Conservation (phyloP, 2,888 invertebrate genomes). For the Tromatobia lineatoria region DNA sequence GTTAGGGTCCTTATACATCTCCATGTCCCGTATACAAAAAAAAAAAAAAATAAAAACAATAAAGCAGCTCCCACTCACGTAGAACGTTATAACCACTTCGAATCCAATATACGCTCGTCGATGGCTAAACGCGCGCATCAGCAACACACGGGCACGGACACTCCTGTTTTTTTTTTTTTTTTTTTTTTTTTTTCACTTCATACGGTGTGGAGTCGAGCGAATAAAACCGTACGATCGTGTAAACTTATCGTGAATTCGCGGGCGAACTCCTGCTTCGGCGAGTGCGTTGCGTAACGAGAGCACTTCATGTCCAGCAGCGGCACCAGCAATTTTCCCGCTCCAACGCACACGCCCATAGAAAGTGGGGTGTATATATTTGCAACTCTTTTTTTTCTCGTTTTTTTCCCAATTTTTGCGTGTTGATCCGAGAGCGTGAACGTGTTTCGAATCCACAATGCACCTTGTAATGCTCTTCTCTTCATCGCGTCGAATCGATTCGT, state of each 20-base stretch:
- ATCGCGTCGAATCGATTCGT: constrained; percentile 57
- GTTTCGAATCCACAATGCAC: constrained; percentile 49
- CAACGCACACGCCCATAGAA: constrained; percentile 13
- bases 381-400: constrained; percentile 14
- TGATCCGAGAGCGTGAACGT: constrained; percentile 53
- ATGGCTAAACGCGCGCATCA: constrained; percentile 40
- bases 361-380: neutral
- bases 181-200: constrained; percentile 29
- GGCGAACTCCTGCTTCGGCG: constrained; percentile 8
- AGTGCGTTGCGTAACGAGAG: constrained; percentile 49
- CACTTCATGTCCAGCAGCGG: constrained; percentile 46
- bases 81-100: constrained; percentile 51
- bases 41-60: constrained; percentile 27
- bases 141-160: constrained; percentile 17
- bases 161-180: constrained; percentile 13
- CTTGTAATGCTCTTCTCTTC: constrained; percentile 52
- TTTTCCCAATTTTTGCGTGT: constrained; percentile 40
- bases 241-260: constrained; percentile 50
- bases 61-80: constrained; percentile 61
- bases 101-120: constrained; percentile 51
- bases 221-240: constrained; percentile 34
- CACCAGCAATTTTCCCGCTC: constrained; percentile 42
- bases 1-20: constrained; percentile 32
- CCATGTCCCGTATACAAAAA: constrained; percentile 32
- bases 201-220: constrained; percentile 51